These are phyloP conservation scores for Campaea margaritaria DNA, from an alignment of 2,888 invertebrate genomes.

Conservation along the genomic window DNA sequence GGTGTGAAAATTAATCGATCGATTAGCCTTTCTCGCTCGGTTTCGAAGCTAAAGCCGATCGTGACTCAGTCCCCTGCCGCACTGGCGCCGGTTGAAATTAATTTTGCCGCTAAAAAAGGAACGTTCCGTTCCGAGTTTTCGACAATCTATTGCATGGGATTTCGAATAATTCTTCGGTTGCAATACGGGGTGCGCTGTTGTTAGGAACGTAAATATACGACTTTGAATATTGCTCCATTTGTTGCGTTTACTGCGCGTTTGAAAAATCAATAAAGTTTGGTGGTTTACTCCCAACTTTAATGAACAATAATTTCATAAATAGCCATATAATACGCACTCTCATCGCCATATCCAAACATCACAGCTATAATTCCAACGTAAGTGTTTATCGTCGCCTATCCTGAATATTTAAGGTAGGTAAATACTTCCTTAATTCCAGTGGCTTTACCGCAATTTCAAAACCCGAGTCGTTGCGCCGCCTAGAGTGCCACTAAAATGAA, in stretches of 20 bases:
- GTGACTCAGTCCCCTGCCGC: constrained; percentile 71
- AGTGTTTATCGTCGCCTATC: constrained; percentile 30
- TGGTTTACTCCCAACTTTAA: constrained; percentile 18
- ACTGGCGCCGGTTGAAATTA: constrained; percentile 67
- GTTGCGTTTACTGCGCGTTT: constrained; percentile 38
- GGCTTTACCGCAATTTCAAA: constrained; percentile 77
- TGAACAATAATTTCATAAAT: too few species aligned
- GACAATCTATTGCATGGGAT: constrained; percentile 61
- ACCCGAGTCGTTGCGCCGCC: constrained; percentile 68
- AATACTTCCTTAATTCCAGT: constrained; percentile 62
- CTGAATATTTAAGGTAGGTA: constrained; percentile 64
- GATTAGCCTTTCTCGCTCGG: constrained; percentile 77
- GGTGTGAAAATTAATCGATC: constrained; percentile 81
- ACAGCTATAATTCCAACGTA: constrained; percentile 1
- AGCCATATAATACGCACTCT: not conserved
- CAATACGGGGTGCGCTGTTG: constrained; percentile 37
- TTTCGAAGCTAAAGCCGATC: constrained; percentile 75
- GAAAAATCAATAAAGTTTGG: constrained; percentile 31
- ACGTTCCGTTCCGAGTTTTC: constrained; percentile 59
- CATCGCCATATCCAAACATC: not conserved
- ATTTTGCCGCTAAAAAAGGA: constrained; percentile 68
- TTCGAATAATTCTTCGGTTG: constrained; percentile 54
- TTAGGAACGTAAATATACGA: constrained; percentile 47
- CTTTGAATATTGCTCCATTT: constrained; percentile 52
- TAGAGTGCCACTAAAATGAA: constrained; percentile 81